Percentiles rank a stretch among this genome's conserved stretches.
phyloP scores from a whole-genome alignment of 1,140 invertebrate genomes.

The Drosophila suzukii region DNA sequence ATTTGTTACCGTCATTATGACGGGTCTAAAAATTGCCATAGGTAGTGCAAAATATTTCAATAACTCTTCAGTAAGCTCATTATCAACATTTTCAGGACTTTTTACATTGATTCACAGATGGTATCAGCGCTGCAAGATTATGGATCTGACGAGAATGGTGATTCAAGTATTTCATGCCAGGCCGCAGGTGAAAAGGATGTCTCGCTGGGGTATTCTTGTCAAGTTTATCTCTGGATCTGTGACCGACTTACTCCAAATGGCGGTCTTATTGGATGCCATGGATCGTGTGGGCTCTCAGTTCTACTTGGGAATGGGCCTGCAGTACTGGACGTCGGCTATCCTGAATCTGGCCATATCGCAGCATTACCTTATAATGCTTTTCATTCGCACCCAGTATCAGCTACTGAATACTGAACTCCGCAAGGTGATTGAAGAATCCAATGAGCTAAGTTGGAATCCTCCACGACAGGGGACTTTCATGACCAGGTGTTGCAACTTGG shows the following conservation, averaged over 20 bases:
- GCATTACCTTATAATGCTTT: slow-evolving; percentile 15
- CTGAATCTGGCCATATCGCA: slow-evolving; percentile 19
- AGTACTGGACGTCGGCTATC: slow-evolving; percentile 7
- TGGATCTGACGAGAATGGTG: neutral
- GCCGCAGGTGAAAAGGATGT: slow-evolving; percentile 16
- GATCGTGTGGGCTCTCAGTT: neutral
- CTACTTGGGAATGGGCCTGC: neutral
- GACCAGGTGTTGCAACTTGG: slow-evolving; percentile 29
- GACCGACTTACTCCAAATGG: slow-evolving; percentile 10
- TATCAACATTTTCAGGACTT: neutral
- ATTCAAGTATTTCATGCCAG: neutral
- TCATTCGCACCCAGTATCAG: slow-evolving; percentile 22
- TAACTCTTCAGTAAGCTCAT: neutral
- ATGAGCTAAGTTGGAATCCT: neutral
- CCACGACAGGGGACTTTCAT: slow-evolving; percentile 14
- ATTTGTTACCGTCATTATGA: neutral
- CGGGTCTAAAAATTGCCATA: neutral
- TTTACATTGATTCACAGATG: slow-evolving; percentile 13
- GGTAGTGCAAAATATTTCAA: neutral
- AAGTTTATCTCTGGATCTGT: neutral
- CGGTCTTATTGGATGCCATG: neutral
- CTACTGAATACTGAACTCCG: slow-evolving; percentile 25
- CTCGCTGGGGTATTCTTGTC: slow-evolving; percentile 2
- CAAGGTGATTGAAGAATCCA: slow-evolving; percentile 11
- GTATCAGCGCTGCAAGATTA: slow-evolving; percentile 6